Conservation (phyloP, 2,797 vertebrate species). For the Pipistrellus nathusii region DNA sequence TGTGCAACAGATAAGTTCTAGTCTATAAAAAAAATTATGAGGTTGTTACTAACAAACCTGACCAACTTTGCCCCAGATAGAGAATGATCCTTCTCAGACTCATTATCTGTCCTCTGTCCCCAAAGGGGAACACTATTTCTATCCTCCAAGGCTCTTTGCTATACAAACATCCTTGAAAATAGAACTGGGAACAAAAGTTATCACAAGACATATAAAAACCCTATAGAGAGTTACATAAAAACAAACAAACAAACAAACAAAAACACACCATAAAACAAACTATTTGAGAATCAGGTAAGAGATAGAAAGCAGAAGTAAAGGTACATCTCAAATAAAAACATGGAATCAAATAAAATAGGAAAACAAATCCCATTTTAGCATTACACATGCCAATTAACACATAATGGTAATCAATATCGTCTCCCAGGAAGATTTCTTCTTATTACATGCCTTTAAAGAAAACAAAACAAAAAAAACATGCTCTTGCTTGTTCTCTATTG, state of each 20-base stretch:
- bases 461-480: no score
- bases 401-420: background rate
- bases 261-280: background rate
- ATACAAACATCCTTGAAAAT: background rate
- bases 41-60: background rate
- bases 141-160: background rate
- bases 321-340: background rate
- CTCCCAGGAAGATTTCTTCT: background rate
- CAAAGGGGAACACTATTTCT: background rate
- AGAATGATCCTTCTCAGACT: background rate
- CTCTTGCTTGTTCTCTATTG: background rate
- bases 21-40: background rate
- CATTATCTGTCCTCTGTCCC: background rate
- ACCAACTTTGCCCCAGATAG: background rate
- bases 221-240: background rate
- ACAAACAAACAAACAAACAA: background rate
- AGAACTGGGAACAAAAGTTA: background rate
- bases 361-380: background rate
- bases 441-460: background rate
- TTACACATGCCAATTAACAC: background rate
- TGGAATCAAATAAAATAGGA: background rate
- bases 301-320: background rate
- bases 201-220: background rate
- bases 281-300: background rate
- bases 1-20: background rate